Evolutionary conservation across 2,113 vertebrate genomes (phyloP).

Genomic region (Cyanoramphus novaezelandiae): DNA sequence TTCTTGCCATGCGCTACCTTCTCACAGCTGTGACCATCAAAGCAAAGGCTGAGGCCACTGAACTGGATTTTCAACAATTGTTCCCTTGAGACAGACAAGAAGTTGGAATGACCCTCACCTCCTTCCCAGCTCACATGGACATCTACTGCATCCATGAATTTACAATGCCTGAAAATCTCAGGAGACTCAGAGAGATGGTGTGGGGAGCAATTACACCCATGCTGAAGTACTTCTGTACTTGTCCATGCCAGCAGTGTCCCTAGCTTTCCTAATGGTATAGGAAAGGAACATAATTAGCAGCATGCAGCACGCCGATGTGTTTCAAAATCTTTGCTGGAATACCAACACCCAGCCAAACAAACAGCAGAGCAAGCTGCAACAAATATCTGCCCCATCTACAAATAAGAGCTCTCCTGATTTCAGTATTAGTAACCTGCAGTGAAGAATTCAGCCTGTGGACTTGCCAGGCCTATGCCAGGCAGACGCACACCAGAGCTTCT

Average conservation of each 20-base stretch:
- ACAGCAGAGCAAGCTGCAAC: slow-evolving; percentile 31
- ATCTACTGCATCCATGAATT: background rate
- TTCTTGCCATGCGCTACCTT: background rate
- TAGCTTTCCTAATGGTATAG: background rate
- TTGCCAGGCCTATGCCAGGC: background rate
- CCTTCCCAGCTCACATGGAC: background rate
- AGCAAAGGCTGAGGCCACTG: background rate
- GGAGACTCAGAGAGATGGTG: background rate
- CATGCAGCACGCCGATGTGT: background rate
- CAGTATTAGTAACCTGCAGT: slow-evolving; percentile 30
- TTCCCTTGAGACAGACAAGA: background rate
- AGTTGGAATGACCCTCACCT: background rate
- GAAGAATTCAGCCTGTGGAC: background rate
- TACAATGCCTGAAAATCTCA: background rate
- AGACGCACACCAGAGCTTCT: background rate
- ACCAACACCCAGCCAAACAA: slow-evolving; percentile 47
- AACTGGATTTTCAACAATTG: background rate
- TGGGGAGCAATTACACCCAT: background rate
- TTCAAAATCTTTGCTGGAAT: slow-evolving; percentile 43
- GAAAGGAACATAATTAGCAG: background rate
- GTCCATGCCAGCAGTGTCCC: background rate
- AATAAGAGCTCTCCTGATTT: background rate
- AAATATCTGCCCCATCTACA: slow-evolving; percentile 27
- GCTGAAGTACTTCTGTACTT: background rate
- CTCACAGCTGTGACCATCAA: background rate